phyloP scores from a whole-genome alignment of 2,888 invertebrate genomes.

The Lasioglossum leucozonium region DNA sequence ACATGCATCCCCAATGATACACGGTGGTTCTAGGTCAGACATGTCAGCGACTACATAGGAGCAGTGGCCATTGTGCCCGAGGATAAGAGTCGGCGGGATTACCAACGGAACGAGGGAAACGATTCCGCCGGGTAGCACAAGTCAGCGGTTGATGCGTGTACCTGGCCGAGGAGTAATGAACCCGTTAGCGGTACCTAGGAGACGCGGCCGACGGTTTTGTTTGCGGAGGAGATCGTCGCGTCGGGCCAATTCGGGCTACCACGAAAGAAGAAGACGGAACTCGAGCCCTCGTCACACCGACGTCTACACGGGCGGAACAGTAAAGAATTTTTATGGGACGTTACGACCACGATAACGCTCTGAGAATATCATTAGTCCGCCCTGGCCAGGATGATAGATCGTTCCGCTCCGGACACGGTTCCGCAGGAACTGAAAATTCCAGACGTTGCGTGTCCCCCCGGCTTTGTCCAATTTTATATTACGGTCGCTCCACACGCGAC shows the following conservation, averaged over 20 bases:
- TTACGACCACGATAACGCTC: neutral
- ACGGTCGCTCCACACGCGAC: conserved; percentile 72
- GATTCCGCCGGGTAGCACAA: conserved; percentile 58
- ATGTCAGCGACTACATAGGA: conserved; percentile 8
- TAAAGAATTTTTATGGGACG: neutral
- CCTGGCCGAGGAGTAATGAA: conserved; percentile 37
- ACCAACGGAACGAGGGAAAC: conserved; percentile 48
- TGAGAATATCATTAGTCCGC: conserved; percentile 23
- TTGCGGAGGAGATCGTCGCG: neutral
- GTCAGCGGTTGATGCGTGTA: conserved; percentile 48
- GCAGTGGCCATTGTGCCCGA: neutral
- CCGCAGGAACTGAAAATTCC: conserved; percentile 61
- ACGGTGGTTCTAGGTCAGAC: conserved; percentile 24
- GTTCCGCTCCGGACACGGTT: conserved; percentile 42
- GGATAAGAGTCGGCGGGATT: conserved; percentile 45
- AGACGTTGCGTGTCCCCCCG: conserved; percentile 68
- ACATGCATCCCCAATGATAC: neutral
- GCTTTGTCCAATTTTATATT: conserved; percentile 71
- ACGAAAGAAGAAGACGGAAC: neutral
- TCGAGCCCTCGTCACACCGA: neutral
- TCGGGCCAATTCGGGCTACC: neutral
- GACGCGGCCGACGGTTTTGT: conserved; percentile 2
- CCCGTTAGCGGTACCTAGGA: conserved; percentile 23
- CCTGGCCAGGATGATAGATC: conserved; percentile 18
- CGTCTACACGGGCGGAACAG: neutral